phyloP scores from a whole-genome alignment of 2,888 invertebrate species.

The Drosophila anomelani region DNA sequence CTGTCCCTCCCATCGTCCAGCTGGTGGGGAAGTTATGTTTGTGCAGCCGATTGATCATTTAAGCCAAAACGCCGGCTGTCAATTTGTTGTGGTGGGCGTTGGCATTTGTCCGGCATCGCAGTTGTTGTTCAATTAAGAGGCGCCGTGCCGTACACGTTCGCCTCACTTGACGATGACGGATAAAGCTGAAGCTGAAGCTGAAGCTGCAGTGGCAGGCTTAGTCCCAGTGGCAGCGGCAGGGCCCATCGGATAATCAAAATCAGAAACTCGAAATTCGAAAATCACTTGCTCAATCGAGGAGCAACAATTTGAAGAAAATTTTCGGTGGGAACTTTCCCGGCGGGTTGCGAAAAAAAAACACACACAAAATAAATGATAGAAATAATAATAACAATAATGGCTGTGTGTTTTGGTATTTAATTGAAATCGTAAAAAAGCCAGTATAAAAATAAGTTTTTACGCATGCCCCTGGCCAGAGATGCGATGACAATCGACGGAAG shows the following conservation, averaged over 20 bases:
- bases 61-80: conserved; percentile 70
- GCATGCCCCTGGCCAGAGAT: conserved; percentile 46
- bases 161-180: conserved; percentile 53
- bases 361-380: conserved; percentile 23
- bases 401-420: conserved; percentile 53
- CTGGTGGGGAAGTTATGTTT: conserved; percentile 52
- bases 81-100: conserved; percentile 72
- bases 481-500: conserved; percentile 78
- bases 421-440: conserved; percentile 52
- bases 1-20: conserved; percentile 2
- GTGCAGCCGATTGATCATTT: conserved; percentile 78
- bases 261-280: conserved; percentile 62
- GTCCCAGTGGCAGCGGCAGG: background rate
- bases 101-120: conserved; percentile 49
- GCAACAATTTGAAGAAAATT: conserved; percentile 40
- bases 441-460: conserved; percentile 62
- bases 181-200: conserved; percentile 14
- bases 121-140: conserved; percentile 62
- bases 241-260: conserved; percentile 53
- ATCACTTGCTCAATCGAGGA: conserved; percentile 67
- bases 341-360: conserved; percentile 48
- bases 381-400: conserved; percentile 31
- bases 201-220: no score
- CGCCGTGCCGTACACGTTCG: conserved; percentile 58
- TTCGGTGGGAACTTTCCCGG: conserved; percentile 64